Evolutionary conservation across 2,888 invertebrate species (phyloP).

Genomic region (Microplitis manilae): DNA sequence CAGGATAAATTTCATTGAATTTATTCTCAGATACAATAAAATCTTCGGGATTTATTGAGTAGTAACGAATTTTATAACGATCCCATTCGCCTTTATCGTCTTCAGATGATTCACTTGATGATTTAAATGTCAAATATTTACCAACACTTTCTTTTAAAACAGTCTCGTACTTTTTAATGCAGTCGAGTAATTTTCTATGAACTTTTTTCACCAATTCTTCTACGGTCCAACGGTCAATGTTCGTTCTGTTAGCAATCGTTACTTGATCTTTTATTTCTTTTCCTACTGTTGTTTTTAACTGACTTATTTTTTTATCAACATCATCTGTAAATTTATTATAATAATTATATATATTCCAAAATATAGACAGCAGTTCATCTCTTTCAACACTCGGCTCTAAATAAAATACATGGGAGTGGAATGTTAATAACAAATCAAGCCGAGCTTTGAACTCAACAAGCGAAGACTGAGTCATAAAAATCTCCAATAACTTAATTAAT

Average conservation of each 20-base stretch:
- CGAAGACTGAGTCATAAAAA: constrained; percentile 87
- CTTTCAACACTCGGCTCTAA: constrained; percentile 68
- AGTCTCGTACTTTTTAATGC: constrained; percentile 88
- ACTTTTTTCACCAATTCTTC: constrained; percentile 91
- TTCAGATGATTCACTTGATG: constrained; percentile 64
- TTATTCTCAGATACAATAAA: constrained; percentile 59
- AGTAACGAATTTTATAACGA: constrained; percentile 63
- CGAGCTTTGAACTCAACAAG: constrained; percentile 88
- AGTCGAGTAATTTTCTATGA: constrained; percentile 89
- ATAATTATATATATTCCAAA: constrained; percentile 89
- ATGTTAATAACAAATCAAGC: constrained; percentile 83
- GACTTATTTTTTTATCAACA: constrained; percentile 78
- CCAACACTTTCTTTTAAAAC: constrained; percentile 63
- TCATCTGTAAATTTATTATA: constrained; percentile 84
- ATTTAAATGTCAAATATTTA: constrained; percentile 66
- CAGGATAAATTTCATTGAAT: neutral
- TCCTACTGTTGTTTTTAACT: constrained; percentile 86
- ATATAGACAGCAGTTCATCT: constrained; percentile 77
- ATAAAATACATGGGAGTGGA: constrained; percentile 85
- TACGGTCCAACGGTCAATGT: constrained; percentile 94
- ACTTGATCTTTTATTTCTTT: constrained; percentile 94
- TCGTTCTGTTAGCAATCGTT: constrained; percentile 95
- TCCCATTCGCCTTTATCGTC: constrained; percentile 66
- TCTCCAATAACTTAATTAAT: constrained; percentile 78
- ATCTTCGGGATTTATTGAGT: constrained; percentile 64